Evolutionary conservation across 2,888 invertebrate genomes (phyloP), one percentile per base, ranked within the genome.

Genomic region (Eugnorisma glareosa): DNA sequence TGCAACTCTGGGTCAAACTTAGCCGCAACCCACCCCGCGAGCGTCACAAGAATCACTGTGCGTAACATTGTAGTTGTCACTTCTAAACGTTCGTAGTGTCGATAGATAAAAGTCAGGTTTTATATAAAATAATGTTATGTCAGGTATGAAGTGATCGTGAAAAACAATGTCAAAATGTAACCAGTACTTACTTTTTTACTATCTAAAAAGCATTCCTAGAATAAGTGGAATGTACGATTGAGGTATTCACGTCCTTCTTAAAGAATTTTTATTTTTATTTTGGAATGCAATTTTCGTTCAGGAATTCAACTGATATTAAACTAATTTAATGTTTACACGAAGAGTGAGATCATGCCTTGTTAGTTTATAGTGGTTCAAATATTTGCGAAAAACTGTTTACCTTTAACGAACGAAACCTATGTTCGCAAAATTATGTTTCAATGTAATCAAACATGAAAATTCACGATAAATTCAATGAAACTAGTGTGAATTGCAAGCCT

Each of bases 1-100:
- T 82, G 67, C 35, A 82, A 63, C 1, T 73, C 57, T 31, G 24
- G 24, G 10, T 51, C 51, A 51, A 51, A 64, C 67, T 24, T 57
- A 13, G 57, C 61, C 0, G 15, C 18, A 10, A 37, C 59, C n/a
- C 67, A 35, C 2, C 28, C 63, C 2, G 13, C 18, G 31, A 82
- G 13, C 5, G 51, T 70, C 24, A 70, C 37, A 31, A 82, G n/a
- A 57, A 82, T 13, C 5, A 73, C 45, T 67, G 40, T 13, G 24
- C 35, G 18, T 61, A 77, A 61, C 51, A 59, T 66, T 24, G 11
- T 72, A 0, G 28, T 59, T 43, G 11, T 43, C 8, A 59, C 71
- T 68, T 43, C 7, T 37, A 15, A 48, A 24, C 24, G 31, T 45
- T n/a, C 28, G 57, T 57, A 13, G 18, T 13, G 13, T 28, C 28